Evolutionary conservation across 1,140 invertebrate species (phyloP), one percentile per base, ranked within the genome.

Genomic region (Araneus ventricosus): DNA sequence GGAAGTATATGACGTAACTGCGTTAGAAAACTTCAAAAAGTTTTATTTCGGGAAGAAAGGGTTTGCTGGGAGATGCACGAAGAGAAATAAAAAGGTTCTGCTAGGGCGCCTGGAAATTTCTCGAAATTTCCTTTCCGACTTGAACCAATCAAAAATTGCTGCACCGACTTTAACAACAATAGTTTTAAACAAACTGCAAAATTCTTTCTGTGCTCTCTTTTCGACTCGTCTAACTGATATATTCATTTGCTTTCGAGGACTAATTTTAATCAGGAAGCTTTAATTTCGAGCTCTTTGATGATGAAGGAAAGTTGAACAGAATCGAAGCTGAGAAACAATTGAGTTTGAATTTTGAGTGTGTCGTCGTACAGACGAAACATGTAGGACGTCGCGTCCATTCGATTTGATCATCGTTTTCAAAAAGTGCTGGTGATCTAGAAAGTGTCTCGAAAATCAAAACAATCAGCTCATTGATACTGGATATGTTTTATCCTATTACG

Each of bases 11-110:
- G 52, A 63, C 85, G 88, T 91, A 91, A 91, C 89, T 91, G 41
- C 30, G 80, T 91, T 91, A 91, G 57, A 52, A 90, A 82, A 61
- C 67, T 91, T 84, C 75, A 91, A 91, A 91, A 91, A 84, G 75
- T 91, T 91, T 82, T n/a, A 52, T 59, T 59, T 84, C 6, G 34
- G 45, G 24, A 82, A 70, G 79, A 57, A 88, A 84, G 61, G 34
- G 70, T n/a, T 75, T 75, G 70, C 70, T 17, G n/a, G 8, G 14
- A 70, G 34, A 75, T 20, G 24, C 57, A 84, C 37, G 17, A 63
- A 91, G 22, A 84, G 34, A 39, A 39, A 61, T 34, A 61, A 37
- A 87, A 87, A 61, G 24, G 37, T 41, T 80, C 41, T 80, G 4
- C 34, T n/a, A 39, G 24, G 22, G 59, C 6, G 27, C n/a, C 4